phyloP scores from a whole-genome alignment of 2,113 vertebrate species.

The Psophia crepitans region DNA sequence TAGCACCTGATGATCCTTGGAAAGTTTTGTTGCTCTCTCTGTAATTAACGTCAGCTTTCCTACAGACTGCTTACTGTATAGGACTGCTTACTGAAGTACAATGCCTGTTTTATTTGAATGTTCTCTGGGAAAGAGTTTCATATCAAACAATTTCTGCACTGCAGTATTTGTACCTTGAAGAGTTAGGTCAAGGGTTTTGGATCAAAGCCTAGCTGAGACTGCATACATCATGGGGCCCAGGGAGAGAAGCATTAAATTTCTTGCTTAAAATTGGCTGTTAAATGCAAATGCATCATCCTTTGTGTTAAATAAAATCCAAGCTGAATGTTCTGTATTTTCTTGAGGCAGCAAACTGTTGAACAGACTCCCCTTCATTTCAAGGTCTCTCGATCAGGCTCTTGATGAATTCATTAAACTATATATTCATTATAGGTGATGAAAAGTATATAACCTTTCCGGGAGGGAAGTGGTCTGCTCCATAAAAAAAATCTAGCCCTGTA shows the following conservation, averaged over 20 bases:
- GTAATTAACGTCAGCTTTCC: slow-evolving; percentile 16
- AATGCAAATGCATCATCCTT: slow-evolving; percentile 45
- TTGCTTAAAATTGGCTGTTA: slow-evolving; percentile 21
- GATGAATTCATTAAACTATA: slow-evolving; percentile 24
- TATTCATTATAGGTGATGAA: slow-evolving; percentile 40
- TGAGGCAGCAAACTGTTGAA: slow-evolving; percentile 17
- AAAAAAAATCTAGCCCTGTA: neutral
- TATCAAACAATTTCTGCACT: neutral
- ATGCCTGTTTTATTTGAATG: neutral
- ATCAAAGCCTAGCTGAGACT: slow-evolving; percentile 49
- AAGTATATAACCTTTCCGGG: neutral
- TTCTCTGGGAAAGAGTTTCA: slow-evolving; percentile 11
- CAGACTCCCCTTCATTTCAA: neutral
- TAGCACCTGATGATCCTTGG: neutral
- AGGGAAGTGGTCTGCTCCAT: neutral
- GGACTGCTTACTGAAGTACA: neutral
- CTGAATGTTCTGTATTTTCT: slow-evolving; percentile 1
- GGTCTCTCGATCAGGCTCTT: neutral
- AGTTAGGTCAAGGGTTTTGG: slow-evolving; percentile 40
- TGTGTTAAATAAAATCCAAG: slow-evolving; percentile 11
- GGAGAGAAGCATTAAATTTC: slow-evolving; percentile 8
- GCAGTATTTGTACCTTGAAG: neutral
- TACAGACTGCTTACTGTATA: neutral
- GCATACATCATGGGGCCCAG: neutral
- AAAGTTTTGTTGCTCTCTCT: neutral